Percentiles rank a stretch among this genome's conserved stretches.
Conservation (phyloP, 2,113 vertebrate species). For the Coptodon rendalli region DNA sequence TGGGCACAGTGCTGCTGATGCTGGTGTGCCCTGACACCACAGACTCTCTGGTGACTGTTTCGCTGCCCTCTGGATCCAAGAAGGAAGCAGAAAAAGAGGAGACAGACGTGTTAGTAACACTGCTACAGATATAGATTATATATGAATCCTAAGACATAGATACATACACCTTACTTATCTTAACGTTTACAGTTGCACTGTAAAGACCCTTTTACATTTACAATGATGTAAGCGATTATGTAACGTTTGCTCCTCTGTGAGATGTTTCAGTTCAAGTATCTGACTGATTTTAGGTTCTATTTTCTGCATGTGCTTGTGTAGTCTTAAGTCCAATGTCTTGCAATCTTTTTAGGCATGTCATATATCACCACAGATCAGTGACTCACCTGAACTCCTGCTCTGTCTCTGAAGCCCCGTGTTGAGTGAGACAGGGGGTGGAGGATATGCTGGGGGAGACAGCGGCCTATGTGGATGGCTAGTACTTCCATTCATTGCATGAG, state of each 20-base stretch:
- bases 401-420: constrained; percentile 80
- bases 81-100: not conserved
- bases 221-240: not conserved
- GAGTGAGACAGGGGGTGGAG: constrained; percentile 79
- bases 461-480: constrained; percentile 81
- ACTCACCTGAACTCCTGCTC: constrained; percentile 85
- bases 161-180: not conserved
- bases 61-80: constrained; percentile 56
- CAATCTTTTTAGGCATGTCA: not conserved
- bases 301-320: not conserved
- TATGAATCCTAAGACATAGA: not conserved
- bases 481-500: constrained; percentile 85
- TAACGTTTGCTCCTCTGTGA: not conserved
- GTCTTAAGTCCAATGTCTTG: not conserved
- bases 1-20: constrained; percentile 81
- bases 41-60: constrained; percentile 74
- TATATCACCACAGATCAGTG: not conserved
- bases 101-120: not conserved
- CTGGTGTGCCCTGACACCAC: constrained; percentile 70
- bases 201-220: not conserved
- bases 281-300: not conserved
- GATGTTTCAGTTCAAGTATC: not conserved
- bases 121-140: not conserved
- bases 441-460: constrained; percentile 84
- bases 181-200: not conserved